These are phyloP conservation scores for Calidris pugnax DNA, from an alignment of 2,113 vertebrate species.

Conservation along the genomic window DNA sequence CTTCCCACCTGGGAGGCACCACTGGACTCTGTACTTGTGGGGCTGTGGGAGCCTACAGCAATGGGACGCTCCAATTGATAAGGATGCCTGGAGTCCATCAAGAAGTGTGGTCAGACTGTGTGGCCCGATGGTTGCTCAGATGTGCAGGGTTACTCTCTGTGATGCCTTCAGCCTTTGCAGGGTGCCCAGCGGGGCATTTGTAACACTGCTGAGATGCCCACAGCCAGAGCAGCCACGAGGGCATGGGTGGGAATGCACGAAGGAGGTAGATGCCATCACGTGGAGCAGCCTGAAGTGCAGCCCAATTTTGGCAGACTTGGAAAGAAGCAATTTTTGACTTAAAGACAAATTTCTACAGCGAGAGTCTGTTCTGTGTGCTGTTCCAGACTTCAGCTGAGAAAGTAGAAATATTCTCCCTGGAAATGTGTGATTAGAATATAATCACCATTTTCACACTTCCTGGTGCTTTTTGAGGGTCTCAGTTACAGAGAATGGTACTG, in stretches of 20 bases:
- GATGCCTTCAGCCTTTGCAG: not conserved
- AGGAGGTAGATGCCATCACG: not conserved
- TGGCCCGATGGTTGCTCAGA: not conserved
- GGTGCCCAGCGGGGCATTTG: not conserved
- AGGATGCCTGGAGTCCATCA: not conserved
- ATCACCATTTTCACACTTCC: not conserved
- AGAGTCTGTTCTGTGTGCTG: not conserved
- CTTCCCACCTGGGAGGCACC: not conserved
- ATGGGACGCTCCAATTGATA: not conserved
- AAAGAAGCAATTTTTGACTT: not conserved
- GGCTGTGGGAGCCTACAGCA: not conserved
- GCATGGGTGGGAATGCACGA: not conserved
- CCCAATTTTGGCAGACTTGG: not conserved
- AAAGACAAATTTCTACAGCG: not conserved
- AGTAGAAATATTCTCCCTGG: not conserved
- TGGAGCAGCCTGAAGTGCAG: not conserved
- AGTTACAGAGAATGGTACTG: not conserved
- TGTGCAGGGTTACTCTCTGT: accelerated
- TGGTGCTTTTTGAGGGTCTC: not conserved
- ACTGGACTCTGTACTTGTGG: not conserved
- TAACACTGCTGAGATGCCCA: not conserved
- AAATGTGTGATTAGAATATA: not conserved
- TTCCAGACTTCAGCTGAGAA: not conserved
- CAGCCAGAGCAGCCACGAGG: too few relatives aligned
- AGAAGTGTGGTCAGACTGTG: not conserved